Evolutionary conservation across 2,888 invertebrate genomes (phyloP), one percentile per base, ranked within the genome.

Genomic region (Globia sparganii): DNA sequence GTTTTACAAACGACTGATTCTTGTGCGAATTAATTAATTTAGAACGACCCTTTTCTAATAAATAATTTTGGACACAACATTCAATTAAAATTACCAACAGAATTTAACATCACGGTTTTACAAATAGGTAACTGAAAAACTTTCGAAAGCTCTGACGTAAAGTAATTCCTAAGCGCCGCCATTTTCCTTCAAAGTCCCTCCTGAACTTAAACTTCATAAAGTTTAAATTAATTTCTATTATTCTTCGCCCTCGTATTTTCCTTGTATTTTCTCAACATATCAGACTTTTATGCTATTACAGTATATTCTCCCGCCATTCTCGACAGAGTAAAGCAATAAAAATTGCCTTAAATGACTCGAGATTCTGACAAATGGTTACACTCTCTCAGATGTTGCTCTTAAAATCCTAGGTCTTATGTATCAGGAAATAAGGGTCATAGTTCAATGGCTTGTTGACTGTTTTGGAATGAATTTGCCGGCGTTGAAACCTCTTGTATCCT

Each of bases 331-430:
- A 78, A 77, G 78, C 56, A 77, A 79, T 87, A 87, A 86, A 84
- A 87, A 87, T 84, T 71, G 74, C 75, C 77, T 61, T 21, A 83
- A 86, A 86, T 79, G 77, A 75, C 77, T 84, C 46, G 71, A 76
- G 77, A 79, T 80, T 78, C 83, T 82, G 80, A 82, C 70, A 84
- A 84, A 86, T 83, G 75, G 58, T 40, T 64, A 69, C 83, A 77
- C 83, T 84, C 78, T 86, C 64, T 80, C 76, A 75, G 65, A 75
- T 4, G 64, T 61, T 64, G 65, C 67, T 37, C 15, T 67, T 76
- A 66, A 43, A 43, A 73, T 69, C 13, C 18, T 69, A 25, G n/a
- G 4, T 53, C 77, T 79, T 87, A 84, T 37, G 6, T 0, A 2
- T 4, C 0, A 37, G 5, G 13, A 8, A 59, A 78, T 66, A 79